Base-by-base conservation (phyloP, 2,797 vertebrate species). In the Lagocephalus sceleratus region DNA sequence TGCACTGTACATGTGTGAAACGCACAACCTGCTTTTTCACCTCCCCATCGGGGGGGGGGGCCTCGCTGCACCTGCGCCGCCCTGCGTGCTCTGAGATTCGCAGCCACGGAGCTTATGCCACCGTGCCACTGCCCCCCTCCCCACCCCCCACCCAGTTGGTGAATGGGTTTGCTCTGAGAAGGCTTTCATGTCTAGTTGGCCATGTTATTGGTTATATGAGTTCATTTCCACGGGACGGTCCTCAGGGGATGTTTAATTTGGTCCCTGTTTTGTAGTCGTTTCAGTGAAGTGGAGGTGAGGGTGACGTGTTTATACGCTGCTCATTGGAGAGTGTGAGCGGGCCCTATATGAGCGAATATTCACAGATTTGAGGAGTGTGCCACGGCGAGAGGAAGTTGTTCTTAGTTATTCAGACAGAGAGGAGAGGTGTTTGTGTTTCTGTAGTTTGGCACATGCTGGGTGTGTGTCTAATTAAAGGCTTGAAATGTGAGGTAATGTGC, bases 221-320 rank as follows among this genome's bases (percentile, higher is more conserved):
- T 82, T 87, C 75, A 83, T 68, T 35, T 87, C 86, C 84, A 82
- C 66, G 70, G 64, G 69, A 73, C 22, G 19, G 63, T 45, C 59
- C 75, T 74, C 69, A 82, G 59, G 73, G 83, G 82, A 84, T 83
- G 81, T 88, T 87, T 80, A 60, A 80, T 76, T 82, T 84, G 81
- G 77, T 75, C 55, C 22, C 46, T 2, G 5, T 20, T 40, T 23
- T 60, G 47, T 63, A 73, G 74, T 83, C 53, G 60, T 76, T 79
- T 75, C 38, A 68, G 61, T 68, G 35, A 71, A 80, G 76, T 79
- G 57, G 63, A 82, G 75, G 77, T 76, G 79, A 82, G 63, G 77
- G 69, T 17, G 41, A 75, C 16, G 63, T 85, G 80, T 81, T 83
- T 76, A 79, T 77, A 41, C 59, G 54, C 64, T 51, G 66, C 58